Evolutionary conservation across 2,797 vertebrate species (phyloP), one percentile per base, ranked within the genome.

Genomic region (Acrossocheilus wenchowensis): DNA sequence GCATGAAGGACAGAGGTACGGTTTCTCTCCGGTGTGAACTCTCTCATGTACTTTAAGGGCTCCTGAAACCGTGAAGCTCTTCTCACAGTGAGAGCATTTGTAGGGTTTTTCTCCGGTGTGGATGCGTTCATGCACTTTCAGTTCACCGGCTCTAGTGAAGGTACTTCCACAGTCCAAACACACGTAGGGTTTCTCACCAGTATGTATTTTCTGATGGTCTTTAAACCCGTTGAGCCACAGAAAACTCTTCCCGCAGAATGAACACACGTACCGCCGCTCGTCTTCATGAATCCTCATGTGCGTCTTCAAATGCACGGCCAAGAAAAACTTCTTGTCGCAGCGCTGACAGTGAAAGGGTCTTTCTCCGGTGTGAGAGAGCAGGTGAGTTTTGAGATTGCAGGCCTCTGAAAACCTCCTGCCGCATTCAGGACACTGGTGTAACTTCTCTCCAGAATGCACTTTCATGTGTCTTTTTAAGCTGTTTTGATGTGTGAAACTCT

Each of bases 361-460:
- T 84, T 88, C 87, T 79, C 87, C 87, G 5, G 84, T 88, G 64
- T 88, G 87, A 54, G 74, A 77, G 17, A 77, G 74, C 19, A 77
- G 50, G 74, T 77, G 74, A 14, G 74, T 77, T 54, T 77, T 77
- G 17, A 77, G 74, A 54, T 77, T 77, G 50, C 74, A 54, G 0
- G 74, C 74, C 1, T 77, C 74, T 14, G 87, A 82, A 79, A 88
- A 88, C 5, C 60, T 86, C 66, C 85, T 86, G 15, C 78, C 80
- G 19, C 87, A 88, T 15, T 86, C 64, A 17, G 87, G 36, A 50
- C 87, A 88, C 73, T 81, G 83, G 36, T 88, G 85, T 14, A 84
- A 30, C 17, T 88, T 88, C 72, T 88, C 87, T 50, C 87, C 87
- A 1, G 87, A 85, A n/a, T 88, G 87, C 5, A 88, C 84, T 2